A percentile compares a stretch with the other conserved stretches of the same genome.
These are phyloP conservation scores for Euplagia quadripunctaria DNA, from an alignment of 2,888 invertebrate species.

Conservation along the genomic window DNA sequence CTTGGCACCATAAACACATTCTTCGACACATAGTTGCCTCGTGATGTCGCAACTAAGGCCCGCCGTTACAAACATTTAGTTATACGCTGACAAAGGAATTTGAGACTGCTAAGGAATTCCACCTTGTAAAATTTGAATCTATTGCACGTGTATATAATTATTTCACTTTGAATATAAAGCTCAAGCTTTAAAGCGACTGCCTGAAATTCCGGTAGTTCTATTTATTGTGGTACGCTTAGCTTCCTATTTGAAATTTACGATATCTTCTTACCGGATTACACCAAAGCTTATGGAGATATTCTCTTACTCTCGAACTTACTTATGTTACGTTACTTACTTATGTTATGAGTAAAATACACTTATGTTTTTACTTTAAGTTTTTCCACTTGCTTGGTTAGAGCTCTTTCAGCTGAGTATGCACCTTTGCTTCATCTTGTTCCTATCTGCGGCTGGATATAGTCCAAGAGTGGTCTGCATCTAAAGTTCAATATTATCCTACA, in stretches of 20 bases:
- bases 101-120: constrained; percentile 75
- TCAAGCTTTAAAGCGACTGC: constrained; percentile 63
- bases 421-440: not conserved
- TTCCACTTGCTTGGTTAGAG: not conserved
- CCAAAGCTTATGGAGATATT: constrained; percentile 66
- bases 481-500: not conserved
- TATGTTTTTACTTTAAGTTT: not conserved
- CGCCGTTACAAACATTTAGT: constrained; percentile 75
- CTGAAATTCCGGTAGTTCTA: constrained; percentile 69
- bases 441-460: not conserved
- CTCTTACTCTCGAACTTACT: constrained; percentile 59
- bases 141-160: constrained; percentile 69
- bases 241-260: constrained; percentile 75
- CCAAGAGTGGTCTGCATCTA: not conserved
- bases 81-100: constrained; percentile 74
- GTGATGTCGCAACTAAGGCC: constrained; percentile 79
- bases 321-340: constrained; percentile 49
- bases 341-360: constrained; percentile 30
- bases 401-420: not conserved
- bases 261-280: constrained; percentile 68
- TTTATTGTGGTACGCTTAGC: constrained; percentile 73
- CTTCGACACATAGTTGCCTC: constrained; percentile 85
- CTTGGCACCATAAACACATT: constrained; percentile 86
- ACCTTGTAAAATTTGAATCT: constrained; percentile 67
- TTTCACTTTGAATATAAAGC: constrained; percentile 74